Conservation (phyloP, 1,140 invertebrate genomes). For the Hydropsyche tenuis region DNA sequence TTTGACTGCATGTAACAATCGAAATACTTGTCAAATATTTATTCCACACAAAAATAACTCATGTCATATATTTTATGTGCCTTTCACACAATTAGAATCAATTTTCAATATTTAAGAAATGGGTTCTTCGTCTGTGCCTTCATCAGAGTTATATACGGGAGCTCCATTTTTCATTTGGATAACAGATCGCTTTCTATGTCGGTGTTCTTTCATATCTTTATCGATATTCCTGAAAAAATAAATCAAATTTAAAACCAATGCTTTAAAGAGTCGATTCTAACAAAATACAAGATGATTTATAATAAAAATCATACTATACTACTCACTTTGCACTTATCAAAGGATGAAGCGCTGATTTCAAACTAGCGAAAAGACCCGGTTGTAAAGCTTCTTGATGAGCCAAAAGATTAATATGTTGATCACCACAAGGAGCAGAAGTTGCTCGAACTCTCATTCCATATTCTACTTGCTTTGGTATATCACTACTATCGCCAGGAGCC, state of each 20-base stretch:
- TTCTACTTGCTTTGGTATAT: not conserved
- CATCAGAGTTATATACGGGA: constrained; percentile 61
- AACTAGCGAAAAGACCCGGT: constrained; percentile 70
- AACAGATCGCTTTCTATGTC: constrained; percentile 62
- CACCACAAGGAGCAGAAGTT: constrained; percentile 51
- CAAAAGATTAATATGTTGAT: constrained; percentile 56
- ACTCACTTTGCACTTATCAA: constrained; percentile 68
- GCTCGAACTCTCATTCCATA: constrained; percentile 40
- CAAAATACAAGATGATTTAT: not conserved
- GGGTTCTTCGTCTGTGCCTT: constrained; percentile 61
- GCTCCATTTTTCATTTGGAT: constrained; percentile 63
- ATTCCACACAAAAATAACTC: too few relatives aligned
- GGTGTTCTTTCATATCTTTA: constrained; percentile 59
- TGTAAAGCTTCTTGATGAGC: constrained; percentile 72
- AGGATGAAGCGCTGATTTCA: constrained; percentile 72
- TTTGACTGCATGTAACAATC: not conserved
- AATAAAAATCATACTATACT: too few relatives aligned
- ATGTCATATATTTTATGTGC: too few relatives aligned
- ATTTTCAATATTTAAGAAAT: constrained; percentile 51
- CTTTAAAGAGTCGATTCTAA: not conserved
- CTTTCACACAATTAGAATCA: too few relatives aligned
- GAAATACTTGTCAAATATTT: too few relatives aligned
- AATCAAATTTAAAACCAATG: not conserved
- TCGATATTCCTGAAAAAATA: constrained; percentile 56
- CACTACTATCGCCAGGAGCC: constrained; percentile 50